Conservation (phyloP, 2,113 vertebrate species). For the Syrmaticus mikado region DNA sequence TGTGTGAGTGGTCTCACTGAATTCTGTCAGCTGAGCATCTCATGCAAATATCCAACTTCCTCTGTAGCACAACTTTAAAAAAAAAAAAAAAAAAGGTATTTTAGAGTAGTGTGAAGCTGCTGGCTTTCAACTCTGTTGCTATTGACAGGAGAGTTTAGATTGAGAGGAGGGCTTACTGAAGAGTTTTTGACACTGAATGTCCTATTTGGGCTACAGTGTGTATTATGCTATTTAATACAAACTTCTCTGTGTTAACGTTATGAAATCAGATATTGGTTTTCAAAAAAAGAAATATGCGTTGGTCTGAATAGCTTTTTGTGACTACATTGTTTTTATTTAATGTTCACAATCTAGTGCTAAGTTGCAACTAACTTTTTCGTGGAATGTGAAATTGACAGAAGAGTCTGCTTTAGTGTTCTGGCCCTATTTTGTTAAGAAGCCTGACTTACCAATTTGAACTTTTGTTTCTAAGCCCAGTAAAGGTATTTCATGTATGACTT, state of each 20-base stretch:
- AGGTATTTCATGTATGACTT: background rate
- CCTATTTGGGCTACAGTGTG: background rate
- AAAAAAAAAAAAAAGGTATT: background rate
- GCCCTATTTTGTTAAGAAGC: background rate
- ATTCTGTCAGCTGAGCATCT: background rate
- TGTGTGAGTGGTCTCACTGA: background rate
- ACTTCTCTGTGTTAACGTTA: background rate
- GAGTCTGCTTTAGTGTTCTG: background rate
- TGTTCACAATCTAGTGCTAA: background rate
- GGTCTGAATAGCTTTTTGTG: background rate
- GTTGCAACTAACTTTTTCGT: background rate
- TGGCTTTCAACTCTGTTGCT: background rate
- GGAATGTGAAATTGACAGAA: constrained; percentile 8
- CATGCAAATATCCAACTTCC: background rate
- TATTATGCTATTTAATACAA: background rate
- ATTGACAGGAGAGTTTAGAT: background rate
- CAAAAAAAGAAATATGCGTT: background rate
- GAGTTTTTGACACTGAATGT: background rate
- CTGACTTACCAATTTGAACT: background rate
- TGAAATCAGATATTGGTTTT: background rate
- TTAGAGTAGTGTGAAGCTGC: background rate
- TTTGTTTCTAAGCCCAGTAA: background rate
- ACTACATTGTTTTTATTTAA: background rate
- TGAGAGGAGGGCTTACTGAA: background rate
- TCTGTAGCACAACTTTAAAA: background rate